Evolutionary conservation across 2,797 vertebrate species (phyloP).

Genomic region (Sebastes itinus): DNA sequence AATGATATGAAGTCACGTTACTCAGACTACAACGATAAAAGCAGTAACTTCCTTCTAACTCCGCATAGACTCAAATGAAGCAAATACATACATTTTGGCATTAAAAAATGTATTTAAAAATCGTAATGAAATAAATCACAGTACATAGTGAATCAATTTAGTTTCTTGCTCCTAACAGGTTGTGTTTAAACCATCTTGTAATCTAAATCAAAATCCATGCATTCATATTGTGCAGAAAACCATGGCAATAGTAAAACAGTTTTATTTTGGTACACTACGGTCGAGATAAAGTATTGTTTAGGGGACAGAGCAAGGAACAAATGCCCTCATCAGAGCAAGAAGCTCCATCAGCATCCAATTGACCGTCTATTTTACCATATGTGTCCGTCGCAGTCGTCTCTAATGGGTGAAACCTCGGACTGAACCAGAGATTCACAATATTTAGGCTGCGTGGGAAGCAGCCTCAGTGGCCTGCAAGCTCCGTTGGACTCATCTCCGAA

Average conservation of each 20-base stretch:
- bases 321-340: constrained; percentile 6
- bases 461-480: background rate
- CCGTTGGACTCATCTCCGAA: constrained; percentile 18
- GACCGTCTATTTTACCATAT: background rate
- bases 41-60: no score
- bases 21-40: no score
- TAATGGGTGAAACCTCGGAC: background rate
- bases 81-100: no score
- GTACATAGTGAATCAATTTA: no score
- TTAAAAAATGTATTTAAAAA: no score
- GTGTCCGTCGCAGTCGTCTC: background rate
- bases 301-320: background rate
- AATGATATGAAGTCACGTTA: no score
- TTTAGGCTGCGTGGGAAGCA: background rate
- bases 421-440: constrained; percentile 6
- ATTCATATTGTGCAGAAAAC: background rate
- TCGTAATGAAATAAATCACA: no score
- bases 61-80: no score
- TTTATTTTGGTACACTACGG: background rate
- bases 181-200: background rate
- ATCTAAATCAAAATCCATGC: constrained; percentile 1
- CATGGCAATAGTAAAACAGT: background rate
- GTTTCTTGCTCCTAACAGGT: background rate
- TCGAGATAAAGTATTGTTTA: background rate
- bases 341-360: constrained; percentile 2